phyloP scores from a whole-genome alignment of 2,113 vertebrate genomes.

The Vidua macroura region DNA sequence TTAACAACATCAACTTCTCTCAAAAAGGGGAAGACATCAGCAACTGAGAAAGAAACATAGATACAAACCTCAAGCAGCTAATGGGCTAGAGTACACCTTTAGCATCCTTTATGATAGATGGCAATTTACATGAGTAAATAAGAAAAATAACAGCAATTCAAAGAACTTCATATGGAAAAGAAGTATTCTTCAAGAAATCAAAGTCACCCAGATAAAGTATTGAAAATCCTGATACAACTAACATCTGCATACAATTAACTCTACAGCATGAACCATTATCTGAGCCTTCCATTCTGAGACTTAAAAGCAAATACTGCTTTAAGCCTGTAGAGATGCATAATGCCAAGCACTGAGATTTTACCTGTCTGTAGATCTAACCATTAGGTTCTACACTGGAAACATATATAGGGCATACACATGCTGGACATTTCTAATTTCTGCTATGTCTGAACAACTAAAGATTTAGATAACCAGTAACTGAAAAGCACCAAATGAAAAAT shows the following conservation, averaged over 20 bases:
- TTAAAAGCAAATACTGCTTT: background rate
- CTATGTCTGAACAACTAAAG: background rate
- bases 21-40: background rate
- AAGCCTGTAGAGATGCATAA: background rate
- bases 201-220: background rate
- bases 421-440: background rate
- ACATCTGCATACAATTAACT: background rate
- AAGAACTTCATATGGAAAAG: background rate
- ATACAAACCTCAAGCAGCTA: background rate
- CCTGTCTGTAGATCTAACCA: background rate
- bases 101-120: background rate
- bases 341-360: background rate
- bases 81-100: background rate
- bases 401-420: background rate
- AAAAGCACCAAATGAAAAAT: background rate
- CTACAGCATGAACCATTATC: background rate
- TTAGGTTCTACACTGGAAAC: background rate
- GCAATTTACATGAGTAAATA: background rate
- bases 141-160: background rate
- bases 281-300: background rate
- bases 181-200: background rate
- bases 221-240: background rate
- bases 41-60: background rate
- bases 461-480: background rate
- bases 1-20: background rate